A percentile compares a stretch with the other conserved stretches of the same genome.
phyloP scores from a whole-genome alignment of 1,140 invertebrate genomes.

The Ooceraea biroi region DNA sequence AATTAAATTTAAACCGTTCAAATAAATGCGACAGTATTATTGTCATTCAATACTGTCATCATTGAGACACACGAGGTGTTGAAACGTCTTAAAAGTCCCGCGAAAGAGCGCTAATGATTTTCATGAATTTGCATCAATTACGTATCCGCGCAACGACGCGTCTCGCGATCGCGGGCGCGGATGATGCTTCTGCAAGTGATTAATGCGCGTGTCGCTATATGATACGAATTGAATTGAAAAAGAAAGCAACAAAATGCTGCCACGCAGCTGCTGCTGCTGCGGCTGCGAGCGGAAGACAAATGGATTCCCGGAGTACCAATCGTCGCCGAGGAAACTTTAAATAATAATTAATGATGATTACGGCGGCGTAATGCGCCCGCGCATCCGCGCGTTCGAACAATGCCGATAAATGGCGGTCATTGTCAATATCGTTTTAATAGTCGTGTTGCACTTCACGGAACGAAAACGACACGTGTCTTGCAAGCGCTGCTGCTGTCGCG shows the following conservation, averaged over 20 bases:
- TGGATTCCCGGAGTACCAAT: conserved; percentile 64
- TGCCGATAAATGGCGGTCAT: conserved; percentile 55
- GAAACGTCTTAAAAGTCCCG: no score
- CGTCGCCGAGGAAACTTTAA: conserved; percentile 54
- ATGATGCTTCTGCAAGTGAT: conserved; percentile 52
- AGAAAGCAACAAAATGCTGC: conserved; percentile 41
- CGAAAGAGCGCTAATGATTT: conserved; percentile 24
- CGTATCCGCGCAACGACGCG: conserved; percentile 18
- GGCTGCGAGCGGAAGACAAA: conserved; percentile 22
- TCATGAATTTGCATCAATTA: conserved; percentile 20
- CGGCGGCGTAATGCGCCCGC: conserved; percentile 21
- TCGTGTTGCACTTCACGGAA: conserved; percentile 23
- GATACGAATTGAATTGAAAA: conserved; percentile 59
- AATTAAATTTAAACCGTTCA: no score
- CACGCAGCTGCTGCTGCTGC: conserved; percentile 56
- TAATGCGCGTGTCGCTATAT: conserved; percentile 39
- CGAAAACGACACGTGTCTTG: conserved; percentile 15
- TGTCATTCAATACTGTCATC: no score
- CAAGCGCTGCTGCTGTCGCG: neutral
- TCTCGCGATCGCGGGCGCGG: conserved; percentile 24
- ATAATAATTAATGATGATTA: conserved; percentile 67
- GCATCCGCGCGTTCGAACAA: conserved; percentile 37
- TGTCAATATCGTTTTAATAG: conserved; percentile 57
- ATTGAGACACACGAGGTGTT: neutral
- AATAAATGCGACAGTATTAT: no score